phyloP scores from a whole-genome alignment of 2,113 vertebrate species.

The Phodopus roborovskii region DNA sequence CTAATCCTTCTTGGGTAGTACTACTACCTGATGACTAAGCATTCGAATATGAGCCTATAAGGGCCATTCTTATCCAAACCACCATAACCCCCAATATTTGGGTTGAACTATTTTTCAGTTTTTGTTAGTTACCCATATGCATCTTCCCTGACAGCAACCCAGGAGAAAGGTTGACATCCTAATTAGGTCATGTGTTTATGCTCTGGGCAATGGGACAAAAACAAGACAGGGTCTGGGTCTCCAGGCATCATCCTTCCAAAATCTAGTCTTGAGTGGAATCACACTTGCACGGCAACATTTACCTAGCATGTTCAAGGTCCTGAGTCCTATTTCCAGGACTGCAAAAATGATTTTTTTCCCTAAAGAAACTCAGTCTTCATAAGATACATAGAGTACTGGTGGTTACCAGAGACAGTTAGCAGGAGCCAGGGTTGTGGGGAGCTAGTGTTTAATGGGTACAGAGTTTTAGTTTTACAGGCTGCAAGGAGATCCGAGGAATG shows the following conservation, averaged over 20 bases:
- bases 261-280: background rate
- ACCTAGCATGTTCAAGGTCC: background rate
- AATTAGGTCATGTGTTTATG: background rate
- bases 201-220: background rate
- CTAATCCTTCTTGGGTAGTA: background rate
- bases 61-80: background rate
- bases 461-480: background rate
- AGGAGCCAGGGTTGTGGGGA: background rate
- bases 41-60: background rate
- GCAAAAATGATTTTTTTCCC: background rate
- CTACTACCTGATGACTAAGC: background rate
- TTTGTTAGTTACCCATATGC: background rate
- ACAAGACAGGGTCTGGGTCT: background rate
- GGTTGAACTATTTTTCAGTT: constrained; percentile 48
- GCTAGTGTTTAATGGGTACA: background rate
- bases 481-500: background rate
- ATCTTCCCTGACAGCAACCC: background rate
- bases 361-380: background rate
- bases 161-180: constrained; percentile 36
- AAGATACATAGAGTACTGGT: background rate
- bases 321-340: background rate
- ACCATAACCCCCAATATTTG: background rate
- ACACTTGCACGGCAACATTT: background rate
- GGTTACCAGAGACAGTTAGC: background rate
- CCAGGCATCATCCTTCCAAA: constrained; percentile 34